Evolutionary conservation across 2,888 invertebrate genomes (phyloP), one percentile per base, ranked within the genome.

Genomic region (Ophion ellenae): DNA sequence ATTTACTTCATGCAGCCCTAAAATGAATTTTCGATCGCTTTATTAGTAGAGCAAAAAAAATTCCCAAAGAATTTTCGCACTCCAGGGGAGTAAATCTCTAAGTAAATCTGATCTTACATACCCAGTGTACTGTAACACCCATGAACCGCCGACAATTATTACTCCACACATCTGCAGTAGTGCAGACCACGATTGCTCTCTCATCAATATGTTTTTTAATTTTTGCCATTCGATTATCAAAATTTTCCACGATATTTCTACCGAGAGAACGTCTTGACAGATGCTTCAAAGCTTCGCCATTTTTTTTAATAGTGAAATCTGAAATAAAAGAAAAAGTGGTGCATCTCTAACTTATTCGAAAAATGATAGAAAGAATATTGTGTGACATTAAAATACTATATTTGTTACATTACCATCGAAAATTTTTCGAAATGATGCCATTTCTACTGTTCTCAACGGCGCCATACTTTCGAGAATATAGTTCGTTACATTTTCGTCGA

Each of bases 61-160:
- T 36, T 6, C 36, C 36, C 36, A 36, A 36, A 36, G 36, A 36
- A 36, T 57, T 57, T 57, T 57, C 57, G n/a, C n/a, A n/a, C 57
- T 57, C n/a, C 57, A 57, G 57, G 1, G n/a, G 3, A n/a, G 57
- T 57, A 17, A 69, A 69, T 45, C 17, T 20, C 32, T 69, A 47
- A 69, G 20, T 69, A 67, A 67, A 36, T 67, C 28, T 32, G 59
- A 28, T 53, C 57, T 71, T 71, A 32, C 28, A 9, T 53, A 47
- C 70, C 53, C 28, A 71, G 53, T 57, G 70, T 71, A 28, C 70
- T 71, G 70, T 57, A 71, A 71, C 70, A 47, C 70, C 57, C 70
- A 73, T 28, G 36, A 73, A 73, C 17, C 57, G 59, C 59, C 59
- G 71, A 32, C 57, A 73, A 28, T 59, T 73, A 32, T 73, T 73